Evolutionary conservation across 2,113 vertebrate genomes (phyloP), one percentile per base, ranked within the genome.

Genomic region (Rhinoptilus africanus): DNA sequence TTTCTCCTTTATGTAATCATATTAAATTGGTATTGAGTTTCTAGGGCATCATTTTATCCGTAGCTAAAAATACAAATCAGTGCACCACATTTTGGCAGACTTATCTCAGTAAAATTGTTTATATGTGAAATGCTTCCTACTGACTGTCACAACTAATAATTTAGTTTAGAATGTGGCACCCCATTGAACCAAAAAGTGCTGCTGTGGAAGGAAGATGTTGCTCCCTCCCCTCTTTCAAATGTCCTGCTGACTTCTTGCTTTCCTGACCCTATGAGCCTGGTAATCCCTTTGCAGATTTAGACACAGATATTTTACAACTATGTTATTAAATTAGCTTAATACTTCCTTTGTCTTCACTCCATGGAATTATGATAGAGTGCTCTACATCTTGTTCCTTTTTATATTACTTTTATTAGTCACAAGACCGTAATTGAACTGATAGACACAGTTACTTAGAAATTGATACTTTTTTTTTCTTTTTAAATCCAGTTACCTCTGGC

Each of bases 121-220:
- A 72, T 95, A 84, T 85, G 96, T 41, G 15, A 96, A 97, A 94
- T 88, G 68, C 48, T 96, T 97, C 97, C 93, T 91, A 67, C 89
- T n/a, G 96, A 83, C 77, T 79, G 82, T 96, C 85, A 85, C 94
- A 98, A 98, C 91, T 89, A 97, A 91, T 96, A 88, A 96, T 94
- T 96, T 92, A 51, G 89, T 95, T 97, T 78, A 89, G 81, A 92
- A 84, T 60, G 94, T 91, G 96, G 71, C 82, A 92, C 85, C 85
- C 84, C 81, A 89, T 75, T 95, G 97, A 93, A 92, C 68, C 64
- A 59, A 57, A 91, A 96, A 72, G 5, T 2, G 6, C 37, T 84
- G 77, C 74, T 95, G 95, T 63, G 87, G 75, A 73, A 89, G 76
- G 84, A 95, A 92, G 77, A 93, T 92, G 79, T 75, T 35, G 4